Base-by-base conservation (phyloP, 2,888 invertebrate species). In the Ceratothoa steindachneri region DNA sequence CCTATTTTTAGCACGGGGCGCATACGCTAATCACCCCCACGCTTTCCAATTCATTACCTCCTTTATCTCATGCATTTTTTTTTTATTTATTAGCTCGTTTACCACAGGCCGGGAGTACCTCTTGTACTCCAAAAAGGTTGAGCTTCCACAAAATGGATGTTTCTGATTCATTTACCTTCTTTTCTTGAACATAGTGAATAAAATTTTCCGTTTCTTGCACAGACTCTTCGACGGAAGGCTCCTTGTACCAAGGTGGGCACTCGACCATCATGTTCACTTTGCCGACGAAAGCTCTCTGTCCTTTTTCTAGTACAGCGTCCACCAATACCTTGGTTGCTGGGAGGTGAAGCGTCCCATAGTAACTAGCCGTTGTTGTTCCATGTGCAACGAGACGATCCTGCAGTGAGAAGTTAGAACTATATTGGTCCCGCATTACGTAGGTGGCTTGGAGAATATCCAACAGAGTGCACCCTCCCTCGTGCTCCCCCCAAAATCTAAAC, bases 301-400 rank as follows among this genome's bases (percentile, higher is more conserved):
- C 90, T 80, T 88, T 84, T 73, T 86, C 85, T 0, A 88, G 84
- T 1, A 87, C 89, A 82, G 89, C 88, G 76, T 90, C 87, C 0
- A 89, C 93, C 29, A 96, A 86, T 80, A 89, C 86, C 68, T 90
- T 79, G 9, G 90, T 89, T 2, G 92, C 90, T 31, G 90, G 87
- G 24, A 87, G 83, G 83, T 92, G 90, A 9, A 94, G 87, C 0
- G 93, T 91, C 3, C 90, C 93, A 85, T 91, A 95, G 83, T 95
- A 96, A 80, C 90, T 90, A 0, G 94, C 93, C 30, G 94, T 92
- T 3, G 96, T 96, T 19, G 95, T 95, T 3, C 96, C 96, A 84
- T 88, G 87, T 19, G 85, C 85, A 69, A 95, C 82, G n/a, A 93
- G 89, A 74, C 89, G 87, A 85, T 87, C 87, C 74, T 74, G 71